Evolutionary conservation across 2,113 vertebrate genomes (phyloP).

Genomic region (Lophius piscatorius): DNA sequence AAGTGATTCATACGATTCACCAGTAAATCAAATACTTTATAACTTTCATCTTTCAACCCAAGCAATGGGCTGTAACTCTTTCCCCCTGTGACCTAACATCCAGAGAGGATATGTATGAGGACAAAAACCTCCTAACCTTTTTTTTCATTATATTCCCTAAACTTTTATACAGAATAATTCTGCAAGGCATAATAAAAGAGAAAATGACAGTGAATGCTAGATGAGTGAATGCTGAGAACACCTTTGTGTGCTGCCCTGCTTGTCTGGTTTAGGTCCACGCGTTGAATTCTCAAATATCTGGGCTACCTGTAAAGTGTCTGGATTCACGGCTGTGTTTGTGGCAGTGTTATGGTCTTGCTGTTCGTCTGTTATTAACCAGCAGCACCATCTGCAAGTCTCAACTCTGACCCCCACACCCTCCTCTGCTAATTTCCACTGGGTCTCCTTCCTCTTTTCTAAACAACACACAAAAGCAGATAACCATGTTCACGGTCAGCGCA

Average conservation of each 20-base stretch:
- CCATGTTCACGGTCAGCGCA: slow-evolving; percentile 51
- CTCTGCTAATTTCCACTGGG: slow-evolving; percentile 36
- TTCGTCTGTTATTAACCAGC: slow-evolving; percentile 32
- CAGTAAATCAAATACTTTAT: neutral
- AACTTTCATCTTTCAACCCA: neutral
- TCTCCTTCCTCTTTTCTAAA: slow-evolving; percentile 35
- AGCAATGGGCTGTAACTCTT: neutral
- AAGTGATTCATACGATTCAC: neutral
- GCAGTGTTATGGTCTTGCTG: slow-evolving; percentile 31
- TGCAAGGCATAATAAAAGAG: too few relatives aligned
- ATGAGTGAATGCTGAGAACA: neutral
- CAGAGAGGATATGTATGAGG: too few relatives aligned
- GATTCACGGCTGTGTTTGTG: too few relatives aligned
- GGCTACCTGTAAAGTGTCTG: too few relatives aligned
- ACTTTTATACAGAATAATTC: too few relatives aligned
- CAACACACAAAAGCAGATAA: slow-evolving; percentile 43
- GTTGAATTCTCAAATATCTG: slow-evolving; percentile 1
- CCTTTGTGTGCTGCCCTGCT: neutral
- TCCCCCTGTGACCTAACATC: neutral
- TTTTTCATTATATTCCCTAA: too few relatives aligned
- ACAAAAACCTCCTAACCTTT: too few relatives aligned
- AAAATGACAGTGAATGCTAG: neutral
- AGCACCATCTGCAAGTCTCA: slow-evolving; percentile 52
- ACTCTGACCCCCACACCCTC: slow-evolving; percentile 50
- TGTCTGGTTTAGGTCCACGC: neutral